Base-by-base conservation (phyloP, 2,797 vertebrate species). In the Anguilla anguilla region DNA sequence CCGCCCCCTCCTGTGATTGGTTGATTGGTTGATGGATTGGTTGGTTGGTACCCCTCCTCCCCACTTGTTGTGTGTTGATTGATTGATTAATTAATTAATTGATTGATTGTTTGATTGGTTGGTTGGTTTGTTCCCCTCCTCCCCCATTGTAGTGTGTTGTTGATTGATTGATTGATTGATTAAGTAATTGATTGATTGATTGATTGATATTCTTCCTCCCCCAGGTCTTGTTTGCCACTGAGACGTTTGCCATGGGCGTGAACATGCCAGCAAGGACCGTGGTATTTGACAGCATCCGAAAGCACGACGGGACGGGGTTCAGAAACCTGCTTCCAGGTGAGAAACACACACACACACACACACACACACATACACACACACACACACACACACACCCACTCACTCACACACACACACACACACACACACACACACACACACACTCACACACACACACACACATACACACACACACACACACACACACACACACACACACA, bases 171-270 rank as follows among this genome's bases (percentile, higher is more conserved):
- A 51, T 2, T 69, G 3, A 22, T 22, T 69, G 35, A 13, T 35
- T 35, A 1, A 35, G 35, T 35, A 35, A 11, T 46, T 67, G 3
- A 17, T 19, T 2, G 31, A 25, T 81, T 25, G 43, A 25, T 79
- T 39, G 31, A 3, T 49, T 31, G 19, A 25, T 25, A 49, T 49
- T 6, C 4, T 19, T 0, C 61, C 43, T 72, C 3, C 5, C 64
- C 57, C 90, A 98, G 98, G 97, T 98, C 90, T 94, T 99, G 84
- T 99, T 98, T 90, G 98, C 98, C 90, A 99, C 98, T 0, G 98
- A 99, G 93, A 99, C 98, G 0, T 99, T 99, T 61, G 98, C 98
- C 0, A 98, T 99, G 98, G 98, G 98, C 0, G 98, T 99, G 61
- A 98, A 98, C 92, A 99, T 99, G 98, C 98, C 98, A 0, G 97